These are phyloP conservation scores for Antigone vipio DNA, from an alignment of 2,113 vertebrate species.

Conservation along the genomic window DNA sequence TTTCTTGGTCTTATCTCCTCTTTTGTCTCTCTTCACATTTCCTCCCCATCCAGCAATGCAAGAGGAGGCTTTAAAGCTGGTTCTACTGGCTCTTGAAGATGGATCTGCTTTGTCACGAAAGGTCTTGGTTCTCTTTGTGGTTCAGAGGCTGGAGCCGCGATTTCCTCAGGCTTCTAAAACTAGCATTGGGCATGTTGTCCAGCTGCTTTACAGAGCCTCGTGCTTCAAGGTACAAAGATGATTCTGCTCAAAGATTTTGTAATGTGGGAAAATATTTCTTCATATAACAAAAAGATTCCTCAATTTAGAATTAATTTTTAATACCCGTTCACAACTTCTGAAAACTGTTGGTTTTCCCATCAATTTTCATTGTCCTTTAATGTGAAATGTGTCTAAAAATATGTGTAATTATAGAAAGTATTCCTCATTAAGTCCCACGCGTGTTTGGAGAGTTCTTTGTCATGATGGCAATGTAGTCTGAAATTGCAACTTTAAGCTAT, in stretches of 20 bases:
- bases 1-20: neutral
- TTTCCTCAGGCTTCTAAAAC: slow-evolving; percentile 98
- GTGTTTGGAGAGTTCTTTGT: neutral
- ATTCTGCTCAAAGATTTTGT: neutral
- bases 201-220: slow-evolving; percentile 96
- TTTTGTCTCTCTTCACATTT: neutral
- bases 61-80: slow-evolving; percentile 96
- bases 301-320: too few species aligned
- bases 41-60: slow-evolving; percentile 84
- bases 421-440: neutral
- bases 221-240: slow-evolving; percentile 90
- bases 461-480: neutral
- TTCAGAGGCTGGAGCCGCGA: slow-evolving; percentile 94
- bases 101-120: slow-evolving; percentile 96
- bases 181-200: slow-evolving; percentile 97
- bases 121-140: slow-evolving; percentile 97
- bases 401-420: neutral
- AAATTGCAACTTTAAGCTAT: neutral
- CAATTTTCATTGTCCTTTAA: neutral
- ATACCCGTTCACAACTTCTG: neutral
- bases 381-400: neutral
- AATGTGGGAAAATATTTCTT: neutral
- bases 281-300: too few species aligned
- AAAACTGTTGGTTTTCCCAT: neutral
- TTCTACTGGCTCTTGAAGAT: slow-evolving; percentile 93